Evolutionary conservation across 2,797 vertebrate genomes (phyloP).

Genomic region (Coendou prehensilis): DNA sequence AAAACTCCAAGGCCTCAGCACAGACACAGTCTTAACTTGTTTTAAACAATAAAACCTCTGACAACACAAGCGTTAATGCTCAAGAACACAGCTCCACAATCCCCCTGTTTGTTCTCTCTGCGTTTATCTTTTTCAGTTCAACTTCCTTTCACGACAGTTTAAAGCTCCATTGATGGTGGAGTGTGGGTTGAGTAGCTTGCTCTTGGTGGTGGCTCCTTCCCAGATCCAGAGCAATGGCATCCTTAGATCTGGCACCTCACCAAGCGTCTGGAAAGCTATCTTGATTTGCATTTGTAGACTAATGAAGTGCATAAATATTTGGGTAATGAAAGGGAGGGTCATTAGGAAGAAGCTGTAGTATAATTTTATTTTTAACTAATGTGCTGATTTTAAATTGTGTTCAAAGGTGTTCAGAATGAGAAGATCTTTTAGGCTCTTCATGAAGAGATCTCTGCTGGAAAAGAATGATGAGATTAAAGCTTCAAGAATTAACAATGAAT

Average conservation of each 20-base stretch:
- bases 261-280: background rate
- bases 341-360: background rate
- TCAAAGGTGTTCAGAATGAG: background rate
- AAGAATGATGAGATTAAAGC: background rate
- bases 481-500: background rate
- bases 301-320: background rate
- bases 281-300: background rate
- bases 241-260: background rate
- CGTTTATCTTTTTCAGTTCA: constrained; percentile 1
- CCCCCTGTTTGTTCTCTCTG: background rate
- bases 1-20: background rate
- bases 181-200: background rate
- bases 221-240: background rate
- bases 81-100: background rate
- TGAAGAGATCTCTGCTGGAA: background rate
- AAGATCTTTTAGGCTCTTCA: background rate
- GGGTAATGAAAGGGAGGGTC: background rate
- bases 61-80: background rate
- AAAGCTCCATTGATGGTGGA: background rate
- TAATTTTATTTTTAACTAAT: constrained; percentile 9
- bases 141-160: background rate
- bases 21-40: background rate
- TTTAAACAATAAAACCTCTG: background rate
- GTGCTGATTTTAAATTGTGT: background rate
- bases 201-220: background rate